Conservation (phyloP, 2,888 invertebrate species). For the Lepidochrysops patricia region DNA sequence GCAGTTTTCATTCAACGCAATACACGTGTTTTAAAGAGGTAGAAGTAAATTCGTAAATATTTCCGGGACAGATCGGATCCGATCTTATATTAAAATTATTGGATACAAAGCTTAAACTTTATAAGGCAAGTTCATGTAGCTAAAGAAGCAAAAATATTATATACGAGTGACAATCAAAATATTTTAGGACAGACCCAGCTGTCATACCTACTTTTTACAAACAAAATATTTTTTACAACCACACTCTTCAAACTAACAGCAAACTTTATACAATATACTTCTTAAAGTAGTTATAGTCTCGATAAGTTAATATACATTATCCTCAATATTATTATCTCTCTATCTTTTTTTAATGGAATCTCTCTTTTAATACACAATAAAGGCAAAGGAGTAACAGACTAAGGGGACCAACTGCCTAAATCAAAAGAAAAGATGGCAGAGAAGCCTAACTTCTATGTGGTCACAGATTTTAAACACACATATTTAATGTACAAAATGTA, state of each 20-base stretch:
- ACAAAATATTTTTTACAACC: neutral
- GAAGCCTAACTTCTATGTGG: neutral
- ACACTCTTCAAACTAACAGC: neutral
- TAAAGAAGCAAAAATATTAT: neutral
- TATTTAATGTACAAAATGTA: neutral
- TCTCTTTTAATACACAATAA: too few species aligned
- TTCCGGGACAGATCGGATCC: too few species aligned
- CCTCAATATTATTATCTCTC: too few species aligned
- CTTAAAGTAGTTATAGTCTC: conserved; percentile 8
- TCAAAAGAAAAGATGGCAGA: too few species aligned
- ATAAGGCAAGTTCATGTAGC: neutral
- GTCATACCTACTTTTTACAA: neutral
- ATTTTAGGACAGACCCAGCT: neutral
- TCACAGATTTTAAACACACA: neutral
- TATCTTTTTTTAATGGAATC: too few species aligned
- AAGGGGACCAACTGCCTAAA: too few species aligned
- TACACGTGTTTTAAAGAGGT: too few species aligned
- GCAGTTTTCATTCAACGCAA: too few species aligned
- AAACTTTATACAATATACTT: conserved; percentile 6
- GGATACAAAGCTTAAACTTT: neutral
- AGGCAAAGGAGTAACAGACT: too few species aligned
- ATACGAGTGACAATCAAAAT: neutral
- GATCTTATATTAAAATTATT: too few species aligned
- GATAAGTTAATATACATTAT: neutral
- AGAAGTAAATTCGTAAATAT: too few species aligned